Conservation (phyloP, 2,888 invertebrate genomes). For the Lasioglossum pauxillum region DNA sequence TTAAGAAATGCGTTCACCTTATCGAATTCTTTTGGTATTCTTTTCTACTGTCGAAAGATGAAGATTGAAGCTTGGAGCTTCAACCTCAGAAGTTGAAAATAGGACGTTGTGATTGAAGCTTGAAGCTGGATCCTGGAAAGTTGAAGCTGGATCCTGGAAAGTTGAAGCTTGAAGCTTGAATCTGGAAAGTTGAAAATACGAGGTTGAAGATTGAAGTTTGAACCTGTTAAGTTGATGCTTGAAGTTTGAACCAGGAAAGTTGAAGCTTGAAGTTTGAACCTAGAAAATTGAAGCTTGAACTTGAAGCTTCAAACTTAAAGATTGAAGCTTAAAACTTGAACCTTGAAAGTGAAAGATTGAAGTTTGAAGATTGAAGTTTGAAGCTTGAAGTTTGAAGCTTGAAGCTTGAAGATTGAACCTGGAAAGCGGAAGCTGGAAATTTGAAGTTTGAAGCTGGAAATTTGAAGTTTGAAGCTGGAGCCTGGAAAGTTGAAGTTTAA, state of each 20-base stretch:
- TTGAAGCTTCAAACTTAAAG: no score
- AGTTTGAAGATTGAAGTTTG: no score
- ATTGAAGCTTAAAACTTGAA: no score
- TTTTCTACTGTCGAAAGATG: not conserved
- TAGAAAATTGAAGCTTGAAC: not conserved
- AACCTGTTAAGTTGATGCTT: no score
- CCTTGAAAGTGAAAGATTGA: not conserved
- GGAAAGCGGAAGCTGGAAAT: not conserved
- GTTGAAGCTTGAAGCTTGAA: no score
- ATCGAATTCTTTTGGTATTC: no score
- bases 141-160: not conserved
- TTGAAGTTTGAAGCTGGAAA: fast-evolving
- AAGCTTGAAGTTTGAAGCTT: fast-evolving
- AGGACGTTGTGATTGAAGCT: not conserved
- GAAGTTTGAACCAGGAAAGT: no score
- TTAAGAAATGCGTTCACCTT: no score
- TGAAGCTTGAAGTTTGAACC: no score
- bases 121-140: not conserved
- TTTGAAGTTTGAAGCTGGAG: not conserved
- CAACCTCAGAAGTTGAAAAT: no score
- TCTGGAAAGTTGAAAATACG: no score
- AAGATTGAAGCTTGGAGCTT: not conserved
- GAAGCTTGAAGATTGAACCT: not conserved
- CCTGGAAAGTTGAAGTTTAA: not conserved
- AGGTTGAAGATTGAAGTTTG: not conserved